Evolutionary conservation across 2,797 vertebrate species (phyloP).

Genomic region (Rhinatrema bivittatum): DNA sequence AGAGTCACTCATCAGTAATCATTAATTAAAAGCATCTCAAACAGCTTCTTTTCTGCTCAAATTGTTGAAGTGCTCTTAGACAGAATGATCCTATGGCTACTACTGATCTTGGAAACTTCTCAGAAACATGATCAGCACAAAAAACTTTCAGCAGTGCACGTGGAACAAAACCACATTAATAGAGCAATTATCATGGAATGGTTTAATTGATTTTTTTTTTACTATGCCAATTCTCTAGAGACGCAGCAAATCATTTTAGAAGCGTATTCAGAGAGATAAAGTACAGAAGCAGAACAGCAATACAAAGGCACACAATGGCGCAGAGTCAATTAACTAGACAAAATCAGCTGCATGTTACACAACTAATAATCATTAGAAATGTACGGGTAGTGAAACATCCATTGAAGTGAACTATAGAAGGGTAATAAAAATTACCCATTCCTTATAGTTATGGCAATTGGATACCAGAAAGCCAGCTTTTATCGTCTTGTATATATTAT

Average conservation of each 20-base stretch:
- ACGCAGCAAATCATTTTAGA: not conserved
- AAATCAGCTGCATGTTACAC: slow-evolving; percentile 1
- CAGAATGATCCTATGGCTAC: too few relatives aligned
- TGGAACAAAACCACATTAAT: too few relatives aligned
- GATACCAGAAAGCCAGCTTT: too few relatives aligned
- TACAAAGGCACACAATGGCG: slow-evolving; percentile 17
- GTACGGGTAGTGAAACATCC: slow-evolving; percentile 11
- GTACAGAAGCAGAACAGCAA: slow-evolving; percentile 2
- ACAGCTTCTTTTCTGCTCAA: too few relatives aligned
- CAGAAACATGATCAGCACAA: too few relatives aligned
- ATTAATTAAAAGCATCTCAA: too few relatives aligned
- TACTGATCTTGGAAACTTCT: too few relatives aligned
- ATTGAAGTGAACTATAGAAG: slow-evolving; percentile 7
- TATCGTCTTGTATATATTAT: too few relatives aligned
- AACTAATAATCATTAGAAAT: slow-evolving; percentile 5
- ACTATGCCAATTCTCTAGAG: not conserved
- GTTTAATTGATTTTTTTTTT: not conserved
- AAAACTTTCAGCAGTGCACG: too few relatives aligned
- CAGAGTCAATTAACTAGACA: slow-evolving; percentile 3
- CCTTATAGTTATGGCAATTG: slow-evolving; percentile 7
- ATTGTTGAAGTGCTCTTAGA: too few relatives aligned
- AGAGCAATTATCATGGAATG: not conserved
- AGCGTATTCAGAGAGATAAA: slow-evolving; percentile 2
- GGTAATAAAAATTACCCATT: not conserved
- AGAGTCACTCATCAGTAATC: too few relatives aligned